These are phyloP conservation scores for Halisarca cf. caerulea DNA, from an alignment of 37 sponge, comb jelly and placozoan species.

Conservation along the genomic window DNA sequence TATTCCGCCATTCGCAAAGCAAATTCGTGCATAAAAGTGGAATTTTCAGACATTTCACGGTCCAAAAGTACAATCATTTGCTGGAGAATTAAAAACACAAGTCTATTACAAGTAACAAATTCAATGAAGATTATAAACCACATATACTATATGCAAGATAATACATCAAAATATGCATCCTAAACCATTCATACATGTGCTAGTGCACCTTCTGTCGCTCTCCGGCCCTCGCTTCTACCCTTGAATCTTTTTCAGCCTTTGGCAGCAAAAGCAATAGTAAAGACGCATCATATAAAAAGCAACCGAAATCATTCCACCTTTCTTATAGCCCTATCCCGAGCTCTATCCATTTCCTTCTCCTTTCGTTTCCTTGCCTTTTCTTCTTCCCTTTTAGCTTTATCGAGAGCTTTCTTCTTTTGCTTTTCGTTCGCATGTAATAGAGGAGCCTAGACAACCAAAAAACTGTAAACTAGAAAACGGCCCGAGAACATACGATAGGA, in stretches of 20 bases:
- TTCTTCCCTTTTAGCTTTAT: slow-evolving; percentile 1
- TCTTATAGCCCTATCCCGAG: slow-evolving; percentile 27
- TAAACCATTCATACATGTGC: no score
- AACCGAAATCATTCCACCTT: background rate
- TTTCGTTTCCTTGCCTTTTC: slow-evolving; percentile 32
- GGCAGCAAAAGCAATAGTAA: no score
- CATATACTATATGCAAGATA: background rate
- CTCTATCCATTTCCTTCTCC: slow-evolving; percentile 42
- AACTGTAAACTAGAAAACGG: no score
- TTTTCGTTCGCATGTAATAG: no score
- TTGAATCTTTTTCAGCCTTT: slow-evolving; percentile 8
- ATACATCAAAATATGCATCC: no score
- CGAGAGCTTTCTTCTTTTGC: background rate
- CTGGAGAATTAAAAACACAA: background rate
- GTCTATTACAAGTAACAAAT: background rate
- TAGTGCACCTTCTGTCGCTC: slow-evolving; percentile 37
- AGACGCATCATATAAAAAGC: background rate
- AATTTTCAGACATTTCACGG: slow-evolving; percentile 37
- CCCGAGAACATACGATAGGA: no score
- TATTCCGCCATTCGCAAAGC: slow-evolving; percentile 19
- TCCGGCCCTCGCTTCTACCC: slow-evolving; percentile 3
- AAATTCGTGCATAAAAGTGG: slow-evolving; percentile 47
- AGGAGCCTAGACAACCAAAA: no score
- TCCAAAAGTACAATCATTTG: slow-evolving; percentile 66
- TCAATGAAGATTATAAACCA: no score